phyloP scores from a whole-genome alignment of 2,888 invertebrate species.

The Operophtera brumata region DNA sequence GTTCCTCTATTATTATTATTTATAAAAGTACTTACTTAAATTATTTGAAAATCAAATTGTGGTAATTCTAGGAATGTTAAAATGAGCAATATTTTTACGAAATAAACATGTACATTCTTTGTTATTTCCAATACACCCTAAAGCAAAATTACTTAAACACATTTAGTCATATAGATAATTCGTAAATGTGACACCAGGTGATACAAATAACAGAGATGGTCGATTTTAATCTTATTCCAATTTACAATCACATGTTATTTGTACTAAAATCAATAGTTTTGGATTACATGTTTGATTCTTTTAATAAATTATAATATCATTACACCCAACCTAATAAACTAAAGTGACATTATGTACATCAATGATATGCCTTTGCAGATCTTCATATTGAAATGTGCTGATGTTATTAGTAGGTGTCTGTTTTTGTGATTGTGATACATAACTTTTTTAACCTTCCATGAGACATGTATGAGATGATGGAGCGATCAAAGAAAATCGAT shows the following conservation, averaged over 20 bases:
- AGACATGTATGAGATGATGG: too few species aligned
- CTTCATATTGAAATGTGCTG: too few species aligned
- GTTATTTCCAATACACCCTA: too few species aligned
- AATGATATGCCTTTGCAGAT: neutral
- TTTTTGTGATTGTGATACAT: too few species aligned
- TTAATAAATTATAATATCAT: neutral
- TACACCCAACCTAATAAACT: neutral
- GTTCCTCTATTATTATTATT: constrained; percentile 29
- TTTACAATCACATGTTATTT: neutral
- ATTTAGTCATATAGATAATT: too few species aligned
- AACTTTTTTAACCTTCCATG: too few species aligned
- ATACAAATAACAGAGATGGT: neutral
- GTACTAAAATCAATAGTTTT: neutral
- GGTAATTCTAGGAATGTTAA: constrained; percentile 16
- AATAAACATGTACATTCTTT: neutral
- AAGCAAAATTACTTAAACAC: too few species aligned
- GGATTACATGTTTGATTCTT: neutral
- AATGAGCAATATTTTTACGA: neutral
- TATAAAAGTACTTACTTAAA: constrained; percentile 26
- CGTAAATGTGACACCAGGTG: too few species aligned
- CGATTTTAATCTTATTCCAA: neutral
- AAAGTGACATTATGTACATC: neutral
- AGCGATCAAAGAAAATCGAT: too few species aligned
- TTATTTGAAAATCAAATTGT: constrained; percentile 19
- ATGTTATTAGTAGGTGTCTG: too few species aligned